Base-by-base conservation (phyloP, 2,113 vertebrate genomes). In the Puma concolor region DNA sequence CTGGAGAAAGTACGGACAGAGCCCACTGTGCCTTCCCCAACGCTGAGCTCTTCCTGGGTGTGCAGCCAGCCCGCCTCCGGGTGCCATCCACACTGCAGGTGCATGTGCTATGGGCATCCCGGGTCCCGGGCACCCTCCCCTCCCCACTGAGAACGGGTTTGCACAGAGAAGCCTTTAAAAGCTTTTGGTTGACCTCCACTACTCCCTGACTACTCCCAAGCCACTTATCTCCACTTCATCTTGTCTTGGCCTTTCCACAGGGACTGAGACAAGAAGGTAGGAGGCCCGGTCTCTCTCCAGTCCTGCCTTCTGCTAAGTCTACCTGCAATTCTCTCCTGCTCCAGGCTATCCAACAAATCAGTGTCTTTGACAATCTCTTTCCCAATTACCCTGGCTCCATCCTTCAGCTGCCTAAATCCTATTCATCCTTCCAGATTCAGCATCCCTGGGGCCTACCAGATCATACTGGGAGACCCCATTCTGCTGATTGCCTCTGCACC, bases 81-180 rank as follows among this genome's bases (percentile, higher is more conserved):
- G 5, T n/a, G 52, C 80, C 25, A 11, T 15, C 25, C 33, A 4
- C 1, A 21, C 72, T 57, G 50, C 17, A 12, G 29, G 41, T 10
- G 5, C 41, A 19, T 13, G 10, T 27, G 33, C 21, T 6, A 3
- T 4, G 8, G 21, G 21, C 0, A 0, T 77, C 14, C 79, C 57
- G 84, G 44, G 71, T 88, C 81, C 63, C 23, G 4, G 54, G 29
- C 44, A 71, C 25, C 29, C 10, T 33, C n/a, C 76, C 13, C 33
- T 85, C 54, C 52, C 17, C n/a, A 21, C 4, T 0, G 5, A 86
- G 57, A 81, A 87, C 17, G 44, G 33, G 38, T 94, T 33, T 69
- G 74, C 44, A 71, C 2, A 48, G 19, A 67, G 36, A 9, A 76
- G 23, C 36, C 38, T 82, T 85, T 72, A 5, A 41, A 66, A 64